A percentile compares a stretch with the other conserved stretches of the same genome.
These are phyloP conservation scores for Nematopogon swammerdamellus DNA, from an alignment of 2,888 invertebrate species.

Conservation along the genomic window DNA sequence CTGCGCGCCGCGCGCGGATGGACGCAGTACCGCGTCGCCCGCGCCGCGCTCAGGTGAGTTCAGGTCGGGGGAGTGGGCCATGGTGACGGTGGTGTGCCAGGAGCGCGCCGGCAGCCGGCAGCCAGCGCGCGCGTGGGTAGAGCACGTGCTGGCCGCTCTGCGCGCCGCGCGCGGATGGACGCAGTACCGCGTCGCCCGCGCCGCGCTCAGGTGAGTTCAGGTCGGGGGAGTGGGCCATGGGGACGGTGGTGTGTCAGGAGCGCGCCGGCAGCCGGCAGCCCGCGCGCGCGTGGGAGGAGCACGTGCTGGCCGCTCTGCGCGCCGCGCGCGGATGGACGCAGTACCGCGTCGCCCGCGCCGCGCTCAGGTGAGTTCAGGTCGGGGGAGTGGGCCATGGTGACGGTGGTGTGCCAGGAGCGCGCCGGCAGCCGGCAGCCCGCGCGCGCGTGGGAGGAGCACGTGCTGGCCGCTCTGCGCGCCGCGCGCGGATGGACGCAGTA, in stretches of 20 bases:
- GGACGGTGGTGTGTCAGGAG: slow-evolving; percentile 68
- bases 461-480: slow-evolving; percentile 52
- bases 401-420: slow-evolving; percentile 69
- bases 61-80: slow-evolving; percentile 34
- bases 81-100: slow-evolving; percentile 65
- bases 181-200: slow-evolving; percentile 82
- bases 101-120: slow-evolving; percentile 55
- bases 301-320: slow-evolving; percentile 54
- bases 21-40: slow-evolving; percentile 83
- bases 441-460: slow-evolving; percentile 36
- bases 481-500: slow-evolving; percentile 83
- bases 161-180: slow-evolving; percentile 71
- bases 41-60: slow-evolving; percentile 77
- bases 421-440: slow-evolving; percentile 43
- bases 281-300: slow-evolving; percentile 32
- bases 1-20: slow-evolving; percentile 64
- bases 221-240: slow-evolving; percentile 25
- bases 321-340: slow-evolving; percentile 76
- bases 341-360: slow-evolving; percentile 84
- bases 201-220: slow-evolving; percentile 72
- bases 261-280: slow-evolving; percentile 48
- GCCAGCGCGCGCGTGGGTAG: slow-evolving; percentile 26
- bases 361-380: slow-evolving; percentile 68
- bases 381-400: slow-evolving; percentile 21
- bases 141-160: slow-evolving; percentile 56